A percentile compares a stretch with the other conserved stretches of the same genome.
These are phyloP conservation scores for Tychaedon coryphoeus DNA, from an alignment of 2,113 vertebrate genomes.

Conservation along the genomic window DNA sequence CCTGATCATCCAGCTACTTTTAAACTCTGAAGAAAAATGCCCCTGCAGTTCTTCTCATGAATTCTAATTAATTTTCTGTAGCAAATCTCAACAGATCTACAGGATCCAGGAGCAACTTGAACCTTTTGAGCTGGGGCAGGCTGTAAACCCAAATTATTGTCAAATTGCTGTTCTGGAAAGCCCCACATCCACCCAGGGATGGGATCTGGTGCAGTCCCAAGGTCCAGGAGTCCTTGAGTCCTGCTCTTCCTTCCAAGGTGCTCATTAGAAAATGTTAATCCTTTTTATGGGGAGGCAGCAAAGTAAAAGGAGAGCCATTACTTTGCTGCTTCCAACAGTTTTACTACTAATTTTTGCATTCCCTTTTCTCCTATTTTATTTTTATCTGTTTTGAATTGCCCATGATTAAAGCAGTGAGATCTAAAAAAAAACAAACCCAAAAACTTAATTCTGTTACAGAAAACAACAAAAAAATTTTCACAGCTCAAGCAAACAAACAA, in stretches of 20 bases:
- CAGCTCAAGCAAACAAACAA: background rate
- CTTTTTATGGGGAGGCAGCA: background rate
- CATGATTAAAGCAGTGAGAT: background rate
- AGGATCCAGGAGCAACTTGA: background rate
- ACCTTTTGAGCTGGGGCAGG: background rate
- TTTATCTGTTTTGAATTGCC: background rate
- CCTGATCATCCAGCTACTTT: background rate
- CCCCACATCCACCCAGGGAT: too few relatives aligned
- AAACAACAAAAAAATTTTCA: background rate
- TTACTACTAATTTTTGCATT: background rate
- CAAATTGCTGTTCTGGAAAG: background rate
- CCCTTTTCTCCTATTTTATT: background rate
- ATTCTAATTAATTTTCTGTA: background rate
- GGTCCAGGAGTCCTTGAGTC: background rate
- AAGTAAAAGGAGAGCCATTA: background rate
- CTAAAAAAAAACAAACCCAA: background rate
- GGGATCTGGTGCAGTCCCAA: background rate
- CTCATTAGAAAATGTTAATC: background rate
- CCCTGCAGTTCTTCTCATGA: background rate
- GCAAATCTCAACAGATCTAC: background rate
- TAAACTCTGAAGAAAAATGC: background rate
- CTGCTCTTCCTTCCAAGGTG: background rate
- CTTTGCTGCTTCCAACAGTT: background rate
- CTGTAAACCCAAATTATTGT: background rate
- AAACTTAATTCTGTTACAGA: background rate